phyloP scores from a whole-genome alignment of 2,888 invertebrate species.

The Drosophila kuntzei region DNA sequence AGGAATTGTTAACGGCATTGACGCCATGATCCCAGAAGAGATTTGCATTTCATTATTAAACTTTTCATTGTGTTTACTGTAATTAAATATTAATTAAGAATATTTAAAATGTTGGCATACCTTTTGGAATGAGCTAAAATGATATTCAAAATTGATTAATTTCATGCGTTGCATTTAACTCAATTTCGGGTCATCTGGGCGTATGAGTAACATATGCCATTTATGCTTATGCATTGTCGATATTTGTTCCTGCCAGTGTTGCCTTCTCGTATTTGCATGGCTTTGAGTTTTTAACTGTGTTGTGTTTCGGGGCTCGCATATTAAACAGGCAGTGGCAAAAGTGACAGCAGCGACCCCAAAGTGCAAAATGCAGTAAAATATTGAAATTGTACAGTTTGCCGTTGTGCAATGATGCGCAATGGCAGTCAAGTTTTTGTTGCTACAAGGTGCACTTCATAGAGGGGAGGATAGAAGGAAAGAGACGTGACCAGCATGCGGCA shows the following conservation, averaged over 20 bases:
- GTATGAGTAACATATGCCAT: constrained; percentile 57
- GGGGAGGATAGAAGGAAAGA: constrained; percentile 5
- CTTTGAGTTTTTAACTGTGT: constrained; percentile 35
- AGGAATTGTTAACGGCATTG: neutral
- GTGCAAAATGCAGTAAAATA: constrained; percentile 76
- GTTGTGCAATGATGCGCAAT: constrained; percentile 70
- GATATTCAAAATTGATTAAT: neutral
- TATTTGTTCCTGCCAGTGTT: constrained; percentile 4
- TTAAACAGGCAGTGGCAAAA: constrained; percentile 39
- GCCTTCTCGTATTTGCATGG: constrained; percentile 47
- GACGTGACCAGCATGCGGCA: constrained; percentile 72
- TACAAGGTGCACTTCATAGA: constrained; percentile 43
- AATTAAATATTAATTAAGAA: constrained; percentile 10
- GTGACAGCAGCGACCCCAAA: constrained; percentile 43
- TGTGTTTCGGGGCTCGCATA: constrained; percentile 50
- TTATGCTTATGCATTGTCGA: constrained; percentile 26
- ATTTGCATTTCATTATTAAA: constrained; percentile 2
- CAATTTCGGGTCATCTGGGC: constrained; percentile 3
- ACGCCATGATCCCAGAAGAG: neutral
- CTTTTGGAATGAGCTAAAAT: neutral
- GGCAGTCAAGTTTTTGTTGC: constrained; percentile 52
- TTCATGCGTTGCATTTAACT: neutral
- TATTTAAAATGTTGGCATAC: neutral
- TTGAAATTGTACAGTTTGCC: constrained; percentile 70
- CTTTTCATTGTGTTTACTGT: neutral